Conservation (phyloP, 2,888 invertebrate species). For the Dinocampus coccinellae region DNA sequence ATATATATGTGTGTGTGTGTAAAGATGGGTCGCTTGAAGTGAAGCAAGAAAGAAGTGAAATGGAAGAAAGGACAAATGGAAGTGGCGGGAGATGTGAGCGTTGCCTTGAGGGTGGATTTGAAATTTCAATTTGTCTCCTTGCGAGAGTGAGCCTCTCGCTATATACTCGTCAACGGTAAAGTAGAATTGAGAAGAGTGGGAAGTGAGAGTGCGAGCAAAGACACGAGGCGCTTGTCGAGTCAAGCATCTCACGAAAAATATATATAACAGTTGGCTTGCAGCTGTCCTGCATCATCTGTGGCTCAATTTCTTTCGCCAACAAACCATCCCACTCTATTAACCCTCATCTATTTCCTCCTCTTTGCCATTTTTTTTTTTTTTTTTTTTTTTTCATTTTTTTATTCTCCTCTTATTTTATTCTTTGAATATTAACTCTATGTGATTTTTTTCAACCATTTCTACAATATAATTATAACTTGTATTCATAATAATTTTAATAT, state of each 20-base stretch:
- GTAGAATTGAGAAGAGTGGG: neutral
- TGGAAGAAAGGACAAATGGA: constrained; percentile 30
- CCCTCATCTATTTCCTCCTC: too few relatives aligned
- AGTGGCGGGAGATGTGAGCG: constrained; percentile 19
- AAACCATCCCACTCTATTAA: neutral
- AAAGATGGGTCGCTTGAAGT: neutral
- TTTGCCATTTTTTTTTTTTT: neutral
- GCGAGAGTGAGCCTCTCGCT: constrained; percentile 12
- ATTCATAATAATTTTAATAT: neutral
- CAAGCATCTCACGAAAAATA: constrained; percentile 18
- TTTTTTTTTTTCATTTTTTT: too few relatives aligned
- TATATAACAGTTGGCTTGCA: constrained; percentile 2
- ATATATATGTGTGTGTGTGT: neutral
- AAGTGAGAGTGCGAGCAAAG: neutral
- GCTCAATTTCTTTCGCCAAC: constrained; percentile 16
- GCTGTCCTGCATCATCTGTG: constrained; percentile 20
- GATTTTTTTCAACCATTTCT: too few relatives aligned
- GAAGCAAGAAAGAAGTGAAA: constrained; percentile 1
- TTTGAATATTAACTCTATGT: neutral
- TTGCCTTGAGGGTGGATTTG: constrained; percentile 31
- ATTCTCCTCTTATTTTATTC: neutral
- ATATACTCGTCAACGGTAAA: neutral
- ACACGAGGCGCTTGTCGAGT: constrained; percentile 13
- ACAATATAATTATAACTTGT: neutral
- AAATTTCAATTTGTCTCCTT: constrained; percentile 36